Percentiles rank a stretch among this genome's conserved stretches.
phyloP scores from a whole-genome alignment of 2,888 invertebrate species.

The Miltochrista miniata region DNA sequence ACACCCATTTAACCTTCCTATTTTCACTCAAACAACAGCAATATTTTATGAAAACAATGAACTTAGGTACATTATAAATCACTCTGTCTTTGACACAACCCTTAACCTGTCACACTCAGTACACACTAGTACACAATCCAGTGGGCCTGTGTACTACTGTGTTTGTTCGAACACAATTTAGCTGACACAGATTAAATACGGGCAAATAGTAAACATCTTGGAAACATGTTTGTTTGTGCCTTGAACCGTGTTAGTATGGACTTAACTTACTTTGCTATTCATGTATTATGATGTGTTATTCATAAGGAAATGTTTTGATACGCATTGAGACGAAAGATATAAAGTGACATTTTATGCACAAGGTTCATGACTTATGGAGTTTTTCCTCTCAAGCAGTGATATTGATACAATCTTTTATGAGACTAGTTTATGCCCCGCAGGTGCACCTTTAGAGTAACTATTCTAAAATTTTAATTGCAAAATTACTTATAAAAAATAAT shows the following conservation, averaged over 20 bases:
- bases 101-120: conserved; percentile 12
- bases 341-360: not conserved
- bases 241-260: conserved; percentile 11
- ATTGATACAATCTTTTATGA: too few species aligned
- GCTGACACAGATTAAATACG: conserved; percentile 49
- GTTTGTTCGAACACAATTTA: conserved; percentile 23
- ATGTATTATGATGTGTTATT: not conserved
- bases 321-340: not conserved
- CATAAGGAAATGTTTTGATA: not conserved
- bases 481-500: too few species aligned
- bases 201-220: conserved; percentile 50
- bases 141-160: conserved; percentile 8
- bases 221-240: conserved; percentile 32
- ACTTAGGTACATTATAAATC: conserved; percentile 3
- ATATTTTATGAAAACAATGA: conserved; percentile 3
- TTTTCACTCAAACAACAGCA: too few species aligned
- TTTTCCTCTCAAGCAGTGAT: too few species aligned
- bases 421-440: too few species aligned
- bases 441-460: too few species aligned
- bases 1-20: too few species aligned
- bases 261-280: conserved; percentile 2
- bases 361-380: too few species aligned
- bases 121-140: conserved; percentile 20
- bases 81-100: conserved; percentile 2
- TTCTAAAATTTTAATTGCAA: too few species aligned